Base-by-base conservation (phyloP, 2,113 vertebrate species). In the Antigone vipio region DNA sequence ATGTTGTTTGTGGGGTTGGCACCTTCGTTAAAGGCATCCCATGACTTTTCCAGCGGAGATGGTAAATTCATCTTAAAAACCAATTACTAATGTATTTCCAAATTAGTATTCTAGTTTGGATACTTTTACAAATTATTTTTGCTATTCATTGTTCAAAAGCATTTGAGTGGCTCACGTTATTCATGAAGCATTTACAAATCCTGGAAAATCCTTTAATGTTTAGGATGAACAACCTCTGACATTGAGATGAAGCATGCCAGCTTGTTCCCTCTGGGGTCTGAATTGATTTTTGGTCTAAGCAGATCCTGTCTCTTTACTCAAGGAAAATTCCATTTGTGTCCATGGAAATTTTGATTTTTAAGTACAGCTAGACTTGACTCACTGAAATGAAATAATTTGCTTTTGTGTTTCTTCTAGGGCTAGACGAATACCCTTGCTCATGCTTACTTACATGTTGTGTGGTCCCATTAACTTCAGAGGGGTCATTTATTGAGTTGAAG, bases 301-400 rank as follows among this genome's bases (percentile, higher is more conserved):
- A 81, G 83, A 80, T 11, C 11, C 49, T 74, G 22, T 14, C 19
- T 63, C 35, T 83, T 84, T 85, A 74, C 23, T 83, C 47, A 83
- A 88, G 66, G 38, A 85, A 86, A 87, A 78, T 87, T 92, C 59
- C 32, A 15, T 60, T 81, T 42, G 18, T 79, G 50, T 88, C 47
- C 67, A 75, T 62, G 66, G 75, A 96, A 94, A 66, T 83, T 86
- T 78, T 88, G n/a, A 68, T 91, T 91, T 82, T 47, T 75, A 52
- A 68, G 32, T 53, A 45, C 71, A 79, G 21, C 14, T 83, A 49
- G 42, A 68, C 74, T 79, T 89, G 42, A 72, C 38, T 79, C 44
- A 80, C 5, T 63, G 14, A 86, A 92, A 74, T 32, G 3, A 93
- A 91, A 82, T 74, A 71, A 66, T 78, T 86, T 10, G 40, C 15